Evolutionary conservation across 2,888 invertebrate species (phyloP).

Genomic region (Pycnomerus fuliginosus): DNA sequence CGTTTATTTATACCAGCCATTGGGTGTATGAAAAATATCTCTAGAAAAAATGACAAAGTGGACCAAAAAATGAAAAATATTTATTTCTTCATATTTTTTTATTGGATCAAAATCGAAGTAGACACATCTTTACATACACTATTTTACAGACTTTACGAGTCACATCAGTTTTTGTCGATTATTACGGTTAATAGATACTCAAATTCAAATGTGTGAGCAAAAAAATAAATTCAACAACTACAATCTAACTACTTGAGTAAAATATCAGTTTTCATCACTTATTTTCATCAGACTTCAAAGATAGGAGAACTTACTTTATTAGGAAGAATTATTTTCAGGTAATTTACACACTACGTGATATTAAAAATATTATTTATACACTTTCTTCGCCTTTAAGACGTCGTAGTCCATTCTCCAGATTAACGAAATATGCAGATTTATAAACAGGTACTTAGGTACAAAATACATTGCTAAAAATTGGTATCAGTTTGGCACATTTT

Average conservation of each 20-base stretch:
- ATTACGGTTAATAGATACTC: constrained; percentile 5
- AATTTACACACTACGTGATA: constrained; percentile 29
- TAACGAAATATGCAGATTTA: too few relatives aligned
- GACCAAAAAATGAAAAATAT: neutral
- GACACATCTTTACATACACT: constrained; percentile 27
- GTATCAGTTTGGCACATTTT: too few relatives aligned
- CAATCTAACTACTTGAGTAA: constrained; percentile 19
- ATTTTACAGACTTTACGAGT: constrained; percentile 24
- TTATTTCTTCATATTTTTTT: constrained; percentile 11
- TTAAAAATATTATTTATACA: constrained; percentile 39
- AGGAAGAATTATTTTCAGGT: constrained; percentile 21
- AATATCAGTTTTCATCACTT: constrained; percentile 25
- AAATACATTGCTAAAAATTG: too few relatives aligned
- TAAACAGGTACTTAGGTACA: too few relatives aligned
- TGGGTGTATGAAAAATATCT: too few relatives aligned
- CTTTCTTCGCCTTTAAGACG: too few relatives aligned
- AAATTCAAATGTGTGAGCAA: too few relatives aligned
- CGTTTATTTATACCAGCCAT: too few relatives aligned
- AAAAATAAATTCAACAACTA: constrained; percentile 10
- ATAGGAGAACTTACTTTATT: constrained; percentile 26
- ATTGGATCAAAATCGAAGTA: constrained; percentile 24
- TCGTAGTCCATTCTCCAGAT: too few relatives aligned
- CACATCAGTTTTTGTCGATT: constrained; percentile 10
- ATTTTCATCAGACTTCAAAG: constrained; percentile 33
- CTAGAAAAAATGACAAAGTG: neutral